Evolutionary conservation across 35 echinoderm and acorn worm genomes (phyloP).

Genomic region (Strongylocentrotus purpuratus): DNA sequence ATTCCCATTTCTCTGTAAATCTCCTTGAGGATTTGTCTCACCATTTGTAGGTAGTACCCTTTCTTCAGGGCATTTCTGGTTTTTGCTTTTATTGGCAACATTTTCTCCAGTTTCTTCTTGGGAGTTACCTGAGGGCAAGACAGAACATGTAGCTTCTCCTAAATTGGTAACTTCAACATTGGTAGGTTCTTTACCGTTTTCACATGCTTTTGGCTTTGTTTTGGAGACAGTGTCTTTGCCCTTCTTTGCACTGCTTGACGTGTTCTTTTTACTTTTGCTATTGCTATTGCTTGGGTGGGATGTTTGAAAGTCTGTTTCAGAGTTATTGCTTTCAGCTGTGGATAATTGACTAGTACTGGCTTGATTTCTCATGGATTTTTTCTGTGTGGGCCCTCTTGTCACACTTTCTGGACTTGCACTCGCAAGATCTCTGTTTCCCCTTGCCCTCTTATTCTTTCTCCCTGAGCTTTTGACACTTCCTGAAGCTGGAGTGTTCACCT

Average conservation of each 20-base stretch:
- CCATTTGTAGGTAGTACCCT: not conserved
- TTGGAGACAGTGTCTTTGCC: not conserved
- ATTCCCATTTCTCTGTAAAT: not conserved
- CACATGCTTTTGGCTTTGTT: not conserved
- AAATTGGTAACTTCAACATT: not conserved
- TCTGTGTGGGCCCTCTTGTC: not conserved
- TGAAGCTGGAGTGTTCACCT: not conserved
- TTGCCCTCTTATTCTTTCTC: not conserved
- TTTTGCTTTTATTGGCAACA: not conserved
- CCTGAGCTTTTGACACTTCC: slow-evolving; percentile 20
- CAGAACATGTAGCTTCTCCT: not conserved
- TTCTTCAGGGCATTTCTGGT: not conserved
- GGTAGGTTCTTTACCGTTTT: not conserved
- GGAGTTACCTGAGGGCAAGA: not conserved
- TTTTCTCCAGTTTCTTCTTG: not conserved
- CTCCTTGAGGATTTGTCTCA: not conserved
- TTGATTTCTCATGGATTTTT: not conserved
- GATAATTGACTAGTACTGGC: not conserved
- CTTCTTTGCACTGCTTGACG: not conserved
- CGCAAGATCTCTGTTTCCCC: not conserved
- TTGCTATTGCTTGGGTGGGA: not conserved
- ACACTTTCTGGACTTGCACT: not conserved
- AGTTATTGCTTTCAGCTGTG: slow-evolving; percentile 2
- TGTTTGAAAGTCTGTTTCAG: slow-evolving; percentile 28
- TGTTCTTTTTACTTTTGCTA: not conserved